These are phyloP conservation scores for Rhipidura dahli DNA, from an alignment of 2,113 vertebrate genomes.

Conservation along the genomic window DNA sequence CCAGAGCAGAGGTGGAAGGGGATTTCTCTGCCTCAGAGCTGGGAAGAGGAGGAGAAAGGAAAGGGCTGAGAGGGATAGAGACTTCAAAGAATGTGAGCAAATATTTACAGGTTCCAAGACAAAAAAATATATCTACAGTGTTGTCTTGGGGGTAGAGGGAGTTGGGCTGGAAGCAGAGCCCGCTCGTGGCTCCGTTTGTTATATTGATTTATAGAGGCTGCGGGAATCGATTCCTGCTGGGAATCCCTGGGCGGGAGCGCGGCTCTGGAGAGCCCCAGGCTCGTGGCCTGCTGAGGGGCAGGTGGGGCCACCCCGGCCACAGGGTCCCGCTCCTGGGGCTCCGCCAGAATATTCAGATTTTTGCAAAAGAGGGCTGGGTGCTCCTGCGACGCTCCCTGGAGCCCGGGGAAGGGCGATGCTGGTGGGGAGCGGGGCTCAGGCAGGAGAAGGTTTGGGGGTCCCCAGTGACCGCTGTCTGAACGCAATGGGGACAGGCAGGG, in stretches of 20 bases:
- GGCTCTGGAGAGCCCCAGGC: not conserved
- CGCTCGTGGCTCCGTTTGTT: not conserved
- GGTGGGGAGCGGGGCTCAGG: fast-evolving
- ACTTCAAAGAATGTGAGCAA: slow-evolving; percentile 38
- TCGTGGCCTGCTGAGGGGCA: not conserved
- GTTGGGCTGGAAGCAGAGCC: not conserved
- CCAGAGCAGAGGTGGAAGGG: not conserved
- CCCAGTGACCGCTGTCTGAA: fast-evolving
- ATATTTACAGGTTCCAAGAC: slow-evolving; percentile 66
- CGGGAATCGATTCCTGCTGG: not conserved
- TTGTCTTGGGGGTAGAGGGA: slow-evolving; percentile 20
- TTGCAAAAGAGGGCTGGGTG: not conserved
- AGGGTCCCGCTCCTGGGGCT: not conserved
- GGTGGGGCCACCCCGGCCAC: not conserved
- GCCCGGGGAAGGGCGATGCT: not conserved
- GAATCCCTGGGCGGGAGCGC: fast-evolving
- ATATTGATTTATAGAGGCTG: slow-evolving; percentile 14
- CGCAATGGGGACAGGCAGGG: fast-evolving
- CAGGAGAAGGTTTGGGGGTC: not conserved
- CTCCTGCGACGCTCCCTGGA: not conserved
- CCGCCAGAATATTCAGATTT: not conserved
- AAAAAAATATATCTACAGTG: slow-evolving; percentile 30
- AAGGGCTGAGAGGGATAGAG: slow-evolving; percentile 22
- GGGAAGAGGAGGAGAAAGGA: not conserved
- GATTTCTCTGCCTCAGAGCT: not conserved